A percentile compares a stretch with the other conserved stretches of the same genome.
Evolutionary conservation across 2,797 vertebrate species (phyloP).

Genomic region (Clarias platycephalus): DNA sequence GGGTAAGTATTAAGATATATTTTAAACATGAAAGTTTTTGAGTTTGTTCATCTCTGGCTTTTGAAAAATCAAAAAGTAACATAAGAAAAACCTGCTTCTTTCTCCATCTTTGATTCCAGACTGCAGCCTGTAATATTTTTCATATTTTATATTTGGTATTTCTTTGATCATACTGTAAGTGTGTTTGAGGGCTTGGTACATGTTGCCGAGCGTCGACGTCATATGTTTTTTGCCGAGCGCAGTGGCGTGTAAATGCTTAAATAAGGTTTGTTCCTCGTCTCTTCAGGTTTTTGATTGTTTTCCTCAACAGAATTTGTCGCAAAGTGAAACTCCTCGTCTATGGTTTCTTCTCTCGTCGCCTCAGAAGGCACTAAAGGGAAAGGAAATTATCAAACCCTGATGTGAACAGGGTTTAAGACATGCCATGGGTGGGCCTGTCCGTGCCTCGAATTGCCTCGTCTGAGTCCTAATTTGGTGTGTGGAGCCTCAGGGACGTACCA

Average conservation of each 20-base stretch:
- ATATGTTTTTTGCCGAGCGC: not conserved
- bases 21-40: not conserved
- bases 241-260: not conserved
- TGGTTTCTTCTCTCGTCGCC: not conserved
- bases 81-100: not conserved
- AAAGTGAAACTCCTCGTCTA: not conserved
- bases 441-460: slow-evolving; percentile 14
- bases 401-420: slow-evolving; percentile 24
- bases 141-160: not conserved
- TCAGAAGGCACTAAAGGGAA: not conserved
- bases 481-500: slow-evolving; percentile 3
- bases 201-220: no score
- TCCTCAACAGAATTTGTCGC: not conserved
- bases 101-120: not conserved
- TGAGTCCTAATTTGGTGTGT: slow-evolving; percentile 45
- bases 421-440: not conserved
- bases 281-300: not conserved
- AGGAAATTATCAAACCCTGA: not conserved
- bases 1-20: not conserved
- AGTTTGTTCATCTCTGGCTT: not conserved
- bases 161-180: no score
- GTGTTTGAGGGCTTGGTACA: not conserved
- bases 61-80: not conserved
- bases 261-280: not conserved
- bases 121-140: not conserved